These are phyloP conservation scores for Coelogynopora nodosa DNA, from an alignment of 2,888 invertebrate genomes.

Conservation along the genomic window DNA sequence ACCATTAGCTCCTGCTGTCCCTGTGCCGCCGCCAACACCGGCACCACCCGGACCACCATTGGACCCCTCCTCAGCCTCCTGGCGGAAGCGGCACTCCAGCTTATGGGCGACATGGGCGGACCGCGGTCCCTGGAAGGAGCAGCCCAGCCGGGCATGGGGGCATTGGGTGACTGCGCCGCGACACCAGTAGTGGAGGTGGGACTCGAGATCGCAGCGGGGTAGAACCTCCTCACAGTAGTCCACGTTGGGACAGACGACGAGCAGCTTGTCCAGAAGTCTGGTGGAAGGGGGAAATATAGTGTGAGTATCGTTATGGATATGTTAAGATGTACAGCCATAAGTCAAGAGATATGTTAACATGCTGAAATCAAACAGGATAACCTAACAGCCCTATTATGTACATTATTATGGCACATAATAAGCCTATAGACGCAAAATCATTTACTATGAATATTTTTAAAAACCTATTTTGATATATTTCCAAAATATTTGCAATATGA, in stretches of 20 bases:
- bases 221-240: conserved; percentile 62
- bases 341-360: no score
- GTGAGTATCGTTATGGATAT: no score
- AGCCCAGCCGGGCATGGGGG: conserved; percentile 57
- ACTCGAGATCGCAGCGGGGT: conserved; percentile 61
- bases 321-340: no score
- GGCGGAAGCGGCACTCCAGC: conserved; percentile 56
- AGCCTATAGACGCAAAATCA: no score
- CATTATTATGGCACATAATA: no score
- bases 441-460: no score
- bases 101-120: conserved; percentile 59
- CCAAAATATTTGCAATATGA: no score
- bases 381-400: no score
- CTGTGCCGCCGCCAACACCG: neutral
- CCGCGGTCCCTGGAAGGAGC: conserved; percentile 59
- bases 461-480: no score
- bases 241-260: conserved; percentile 63
- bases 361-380: no score
- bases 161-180: conserved; percentile 59
- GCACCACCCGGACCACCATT: neutral
- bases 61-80: conserved; percentile 20
- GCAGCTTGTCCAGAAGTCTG: conserved; percentile 63
- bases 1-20: neutral
- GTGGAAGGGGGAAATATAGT: conserved; percentile 45
- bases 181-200: conserved; percentile 62